A percentile compares a stretch with the other conserved stretches of the same genome.
phyloP scores from a whole-genome alignment of 2,888 invertebrate species.

The Heliconius cydno region DNA sequence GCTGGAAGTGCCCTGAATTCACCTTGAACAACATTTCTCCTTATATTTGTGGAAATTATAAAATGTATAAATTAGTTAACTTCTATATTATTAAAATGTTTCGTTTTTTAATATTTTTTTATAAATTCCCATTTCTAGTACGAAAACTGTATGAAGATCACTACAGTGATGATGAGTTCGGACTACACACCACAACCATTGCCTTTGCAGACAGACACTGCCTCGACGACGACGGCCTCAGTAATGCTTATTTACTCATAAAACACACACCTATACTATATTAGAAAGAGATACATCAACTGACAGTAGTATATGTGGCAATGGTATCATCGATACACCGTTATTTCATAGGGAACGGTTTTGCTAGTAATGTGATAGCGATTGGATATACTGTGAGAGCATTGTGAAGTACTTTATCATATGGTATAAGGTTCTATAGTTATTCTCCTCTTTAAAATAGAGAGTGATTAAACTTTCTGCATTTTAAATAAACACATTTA shows the following conservation, averaged over 20 bases:
- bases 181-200: too few relatives aligned
- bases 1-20: not conserved
- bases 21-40: not conserved
- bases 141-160: too few relatives aligned
- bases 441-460: too few relatives aligned
- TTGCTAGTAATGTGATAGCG: constrained; percentile 1
- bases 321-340: constrained; percentile 31
- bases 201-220: too few relatives aligned
- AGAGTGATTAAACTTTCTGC: too few relatives aligned
- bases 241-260: too few relatives aligned
- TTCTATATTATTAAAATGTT: not conserved
- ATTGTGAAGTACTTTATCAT: not conserved
- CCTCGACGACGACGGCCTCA: too few relatives aligned
- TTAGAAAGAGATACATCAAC: constrained; percentile 1
- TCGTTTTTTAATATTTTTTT: too few relatives aligned
- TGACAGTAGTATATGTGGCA: not conserved
- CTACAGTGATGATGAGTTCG: too few relatives aligned
- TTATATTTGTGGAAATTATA: not conserved
- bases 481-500: too few relatives aligned
- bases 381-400: not conserved
- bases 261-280: not conserved
- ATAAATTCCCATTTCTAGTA: too few relatives aligned
- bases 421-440: too few relatives aligned
- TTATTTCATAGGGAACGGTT: not conserved
- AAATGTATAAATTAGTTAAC: not conserved